phyloP scores from a whole-genome alignment of 1,140 invertebrate genomes.

The Drosophila nannoptera region DNA sequence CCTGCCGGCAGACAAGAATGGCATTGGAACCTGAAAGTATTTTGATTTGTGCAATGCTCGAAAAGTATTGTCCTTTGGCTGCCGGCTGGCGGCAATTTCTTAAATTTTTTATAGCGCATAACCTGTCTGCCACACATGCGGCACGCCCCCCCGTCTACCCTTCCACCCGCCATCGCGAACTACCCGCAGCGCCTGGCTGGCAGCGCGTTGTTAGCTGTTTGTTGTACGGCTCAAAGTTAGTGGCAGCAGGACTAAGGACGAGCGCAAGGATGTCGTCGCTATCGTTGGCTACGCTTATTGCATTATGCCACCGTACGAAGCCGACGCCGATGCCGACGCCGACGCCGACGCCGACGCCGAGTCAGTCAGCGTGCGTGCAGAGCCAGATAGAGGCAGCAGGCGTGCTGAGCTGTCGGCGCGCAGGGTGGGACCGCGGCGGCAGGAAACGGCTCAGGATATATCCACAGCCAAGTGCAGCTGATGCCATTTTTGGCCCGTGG shows the following conservation, averaged over 20 bases:
- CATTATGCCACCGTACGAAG: conserved; percentile 49
- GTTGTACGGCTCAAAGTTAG: conserved; percentile 56
- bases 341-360: conserved; percentile 15
- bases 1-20: conserved; percentile 54
- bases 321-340: conserved; percentile 16
- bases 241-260: conserved; percentile 34
- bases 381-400: conserved; percentile 20
- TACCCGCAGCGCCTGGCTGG: conserved; percentile 20
- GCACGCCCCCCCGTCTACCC: background rate
- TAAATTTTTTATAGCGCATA: conserved; percentile 77
- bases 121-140: conserved; percentile 75
- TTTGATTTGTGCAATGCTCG: conserved; percentile 75
- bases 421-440: background rate
- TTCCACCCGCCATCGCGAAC: background rate
- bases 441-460: conserved; percentile 61
- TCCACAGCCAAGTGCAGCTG: conserved; percentile 71
- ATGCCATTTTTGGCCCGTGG: conserved; percentile 74
- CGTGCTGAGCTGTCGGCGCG: no score
- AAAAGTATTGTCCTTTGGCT: conserved; percentile 74
- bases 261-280: conserved; percentile 33
- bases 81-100: conserved; percentile 67
- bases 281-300: conserved; percentile 72
- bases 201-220: conserved; percentile 48
- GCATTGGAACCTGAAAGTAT: conserved; percentile 47
- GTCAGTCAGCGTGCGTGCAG: conserved; percentile 54